Evolutionary conservation across 2,113 vertebrate genomes (phyloP).

Genomic region (Cathartes aura): DNA sequence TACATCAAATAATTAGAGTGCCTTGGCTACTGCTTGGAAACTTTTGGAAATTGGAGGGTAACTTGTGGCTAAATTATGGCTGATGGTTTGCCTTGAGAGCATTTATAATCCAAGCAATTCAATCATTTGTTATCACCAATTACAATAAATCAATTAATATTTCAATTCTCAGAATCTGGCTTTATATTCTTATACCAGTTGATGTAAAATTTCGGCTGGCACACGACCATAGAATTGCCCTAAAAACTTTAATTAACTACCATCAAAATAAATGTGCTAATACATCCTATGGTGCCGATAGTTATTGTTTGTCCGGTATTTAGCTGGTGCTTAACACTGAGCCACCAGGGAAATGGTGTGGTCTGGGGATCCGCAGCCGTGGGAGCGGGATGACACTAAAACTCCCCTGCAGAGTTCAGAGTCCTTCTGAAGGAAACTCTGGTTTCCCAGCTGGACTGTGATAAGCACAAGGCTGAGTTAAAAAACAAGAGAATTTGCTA

Average conservation of each 20-base stretch:
- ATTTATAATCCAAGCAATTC: background rate
- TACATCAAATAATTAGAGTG: background rate
- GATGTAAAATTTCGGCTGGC: background rate
- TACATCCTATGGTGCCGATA: background rate
- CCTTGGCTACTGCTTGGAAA: background rate
- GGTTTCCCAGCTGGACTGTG: background rate
- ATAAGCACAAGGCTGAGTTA: background rate
- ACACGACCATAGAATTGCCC: background rate
- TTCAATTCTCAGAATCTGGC: background rate
- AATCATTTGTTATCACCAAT: background rate
- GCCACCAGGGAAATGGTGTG: background rate
- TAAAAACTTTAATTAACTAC: background rate
- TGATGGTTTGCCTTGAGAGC: background rate
- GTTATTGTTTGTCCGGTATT: background rate
- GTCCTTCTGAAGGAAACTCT: background rate
- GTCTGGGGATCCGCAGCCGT: fast-evolving
- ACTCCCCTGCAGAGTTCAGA: background rate
- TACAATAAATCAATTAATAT: background rate
- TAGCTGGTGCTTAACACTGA: background rate
- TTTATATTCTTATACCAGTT: fast-evolving
- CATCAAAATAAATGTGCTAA: background rate
- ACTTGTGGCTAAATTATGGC: background rate
- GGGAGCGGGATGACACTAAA: background rate
- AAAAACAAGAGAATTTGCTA: background rate
- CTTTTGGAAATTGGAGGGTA: background rate